These are phyloP conservation scores for Nomada fabriciana DNA, from an alignment of 2,888 invertebrate species.

Conservation along the genomic window DNA sequence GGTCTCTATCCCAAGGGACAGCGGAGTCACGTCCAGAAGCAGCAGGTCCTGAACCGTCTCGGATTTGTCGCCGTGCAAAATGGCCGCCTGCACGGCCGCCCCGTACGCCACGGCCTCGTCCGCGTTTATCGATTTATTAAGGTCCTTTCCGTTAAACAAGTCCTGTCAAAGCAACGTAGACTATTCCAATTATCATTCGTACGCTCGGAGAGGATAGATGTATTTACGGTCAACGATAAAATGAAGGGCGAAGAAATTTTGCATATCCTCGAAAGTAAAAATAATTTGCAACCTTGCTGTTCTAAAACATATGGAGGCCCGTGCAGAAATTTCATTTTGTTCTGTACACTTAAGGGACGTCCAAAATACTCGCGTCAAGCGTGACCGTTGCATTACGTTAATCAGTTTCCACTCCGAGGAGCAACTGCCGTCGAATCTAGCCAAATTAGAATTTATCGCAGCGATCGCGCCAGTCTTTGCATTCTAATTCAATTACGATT, in stretches of 20 bases:
- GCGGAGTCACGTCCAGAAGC: conserved; percentile 94
- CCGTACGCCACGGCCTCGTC: conserved; percentile 98
- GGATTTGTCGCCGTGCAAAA: conserved; percentile 94
- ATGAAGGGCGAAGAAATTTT: too few relatives aligned
- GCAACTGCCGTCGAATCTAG: not conserved
- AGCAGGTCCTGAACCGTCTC: conserved; percentile 95
- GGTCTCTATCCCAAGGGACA: conserved; percentile 95
- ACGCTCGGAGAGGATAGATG: too few relatives aligned
- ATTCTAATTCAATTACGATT: conserved; percentile 48
- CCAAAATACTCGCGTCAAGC: not conserved
- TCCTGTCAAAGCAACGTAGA: conserved; percentile 84
- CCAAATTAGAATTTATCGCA: conserved; percentile 43
- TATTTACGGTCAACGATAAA: too few relatives aligned
- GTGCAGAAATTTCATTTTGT: too few relatives aligned
- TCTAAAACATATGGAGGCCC: too few relatives aligned
- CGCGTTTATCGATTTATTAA: conserved; percentile 97
- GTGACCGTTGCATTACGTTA: conserved; percentile 14
- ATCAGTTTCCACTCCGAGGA: not conserved
- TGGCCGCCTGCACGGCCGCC: conserved; percentile 97
- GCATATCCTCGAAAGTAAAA: too few relatives aligned
- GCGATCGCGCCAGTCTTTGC: conserved; percentile 17
- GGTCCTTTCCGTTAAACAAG: conserved; percentile 93
- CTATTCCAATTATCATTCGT: too few relatives aligned
- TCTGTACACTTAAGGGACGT: not conserved
- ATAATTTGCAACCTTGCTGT: not conserved